Evolutionary conservation across 2,888 invertebrate genomes (phyloP).

Genomic region (Argyra leucocephala): DNA sequence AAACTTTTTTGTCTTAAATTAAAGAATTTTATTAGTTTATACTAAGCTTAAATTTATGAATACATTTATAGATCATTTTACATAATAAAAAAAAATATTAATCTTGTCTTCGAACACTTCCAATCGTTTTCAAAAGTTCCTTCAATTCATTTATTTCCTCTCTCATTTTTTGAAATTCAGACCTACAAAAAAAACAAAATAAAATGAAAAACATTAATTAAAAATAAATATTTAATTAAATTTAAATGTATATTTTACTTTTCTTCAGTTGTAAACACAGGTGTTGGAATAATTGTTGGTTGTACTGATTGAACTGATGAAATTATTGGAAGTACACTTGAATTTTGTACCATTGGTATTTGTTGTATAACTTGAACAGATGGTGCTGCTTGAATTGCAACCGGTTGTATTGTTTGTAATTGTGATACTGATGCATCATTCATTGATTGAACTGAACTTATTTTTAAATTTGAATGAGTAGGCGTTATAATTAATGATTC

Average conservation of each 20-base stretch:
- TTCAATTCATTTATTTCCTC: slow-evolving; percentile 4
- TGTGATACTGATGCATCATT: neutral
- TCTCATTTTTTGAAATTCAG: slow-evolving; percentile 7
- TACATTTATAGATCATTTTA: no score
- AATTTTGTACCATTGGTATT: neutral
- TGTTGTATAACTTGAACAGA: neutral
- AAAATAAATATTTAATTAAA: neutral
- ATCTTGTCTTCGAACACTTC: neutral
- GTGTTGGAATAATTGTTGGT: neutral
- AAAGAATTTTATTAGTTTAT: no score
- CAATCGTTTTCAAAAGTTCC: neutral
- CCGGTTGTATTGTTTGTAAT: neutral
- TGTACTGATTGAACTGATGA: slow-evolving; percentile 2
- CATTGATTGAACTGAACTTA: slow-evolving; percentile 10
- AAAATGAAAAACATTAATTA: neutral
- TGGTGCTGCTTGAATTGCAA: neutral
- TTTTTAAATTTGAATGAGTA: neutral
- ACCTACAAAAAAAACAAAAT: neutral
- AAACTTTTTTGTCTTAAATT: no score
- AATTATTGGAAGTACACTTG: neutral
- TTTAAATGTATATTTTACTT: neutral
- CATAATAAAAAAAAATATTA: no score
- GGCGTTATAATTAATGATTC: neutral
- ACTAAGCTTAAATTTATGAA: no score
- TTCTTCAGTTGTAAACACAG: neutral